These are phyloP conservation scores for Yponomeuta sedellus DNA, from an alignment of 2,888 invertebrate genomes.

Conservation along the genomic window DNA sequence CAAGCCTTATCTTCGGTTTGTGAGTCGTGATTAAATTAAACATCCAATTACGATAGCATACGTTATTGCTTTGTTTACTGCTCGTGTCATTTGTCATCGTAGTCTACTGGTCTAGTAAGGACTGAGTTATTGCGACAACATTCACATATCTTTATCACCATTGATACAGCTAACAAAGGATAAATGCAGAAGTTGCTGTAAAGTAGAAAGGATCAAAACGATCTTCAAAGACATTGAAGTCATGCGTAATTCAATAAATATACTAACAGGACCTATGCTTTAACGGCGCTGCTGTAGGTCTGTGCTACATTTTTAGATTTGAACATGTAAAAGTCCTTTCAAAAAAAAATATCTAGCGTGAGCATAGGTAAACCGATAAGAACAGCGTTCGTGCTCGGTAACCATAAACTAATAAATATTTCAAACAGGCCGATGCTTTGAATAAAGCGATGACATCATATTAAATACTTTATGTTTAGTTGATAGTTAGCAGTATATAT, in stretches of 20 bases:
- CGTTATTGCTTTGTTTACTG: slow-evolving; percentile 1
- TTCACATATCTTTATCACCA: neutral
- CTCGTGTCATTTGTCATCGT: neutral
- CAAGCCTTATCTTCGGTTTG: neutral
- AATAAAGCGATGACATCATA: neutral
- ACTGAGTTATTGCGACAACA: neutral
- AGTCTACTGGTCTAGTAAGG: neutral
- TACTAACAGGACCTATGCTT: no score
- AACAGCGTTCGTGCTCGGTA: neutral
- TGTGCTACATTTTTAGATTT: no score
- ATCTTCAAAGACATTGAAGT: neutral
- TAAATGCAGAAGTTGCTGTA: neutral
- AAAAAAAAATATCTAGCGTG: no score
- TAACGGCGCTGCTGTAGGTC: no score
- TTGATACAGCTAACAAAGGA: neutral
- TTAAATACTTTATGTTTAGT: neutral
- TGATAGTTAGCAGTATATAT: neutral
- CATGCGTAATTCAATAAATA: no score
- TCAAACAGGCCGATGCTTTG: neutral
- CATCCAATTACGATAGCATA: neutral
- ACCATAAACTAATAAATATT: neutral
- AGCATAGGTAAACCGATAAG: neutral
- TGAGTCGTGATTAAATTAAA: neutral
- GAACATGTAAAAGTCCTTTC: no score
- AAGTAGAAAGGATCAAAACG: neutral